A percentile compares a stretch with the other conserved stretches of the same genome.
phyloP scores from a whole-genome alignment of 37 sponge, comb jelly and placozoan genomes.

The Theonella swinhoei region DNA sequence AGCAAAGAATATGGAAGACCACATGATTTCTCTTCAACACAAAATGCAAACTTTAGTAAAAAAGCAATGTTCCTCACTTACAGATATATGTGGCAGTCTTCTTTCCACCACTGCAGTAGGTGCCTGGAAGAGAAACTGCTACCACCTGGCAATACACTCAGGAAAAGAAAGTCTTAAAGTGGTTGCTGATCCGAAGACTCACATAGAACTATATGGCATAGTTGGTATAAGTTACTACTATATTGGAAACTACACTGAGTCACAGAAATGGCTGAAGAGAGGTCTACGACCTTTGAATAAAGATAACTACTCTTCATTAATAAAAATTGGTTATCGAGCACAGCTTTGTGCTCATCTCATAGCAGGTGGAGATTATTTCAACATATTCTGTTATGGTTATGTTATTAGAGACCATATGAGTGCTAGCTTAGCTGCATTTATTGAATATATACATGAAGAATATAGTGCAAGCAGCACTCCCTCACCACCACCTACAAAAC shows the following conservation, averaged over 20 bases:
- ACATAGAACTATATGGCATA: neutral
- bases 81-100: neutral
- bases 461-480: neutral
- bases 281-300: neutral
- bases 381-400: no score
- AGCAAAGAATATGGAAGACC: neutral
- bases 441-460: neutral
- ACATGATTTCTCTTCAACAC: neutral
- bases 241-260: neutral
- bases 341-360: neutral
- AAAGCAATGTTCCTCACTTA: neutral
- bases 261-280: neutral
- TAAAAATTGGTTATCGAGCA: neutral
- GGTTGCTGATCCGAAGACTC: neutral
- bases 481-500: no score
- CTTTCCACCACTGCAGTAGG: neutral
- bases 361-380: neutral
- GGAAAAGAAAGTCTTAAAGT: neutral
- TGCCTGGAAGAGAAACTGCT: neutral
- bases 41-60: neutral
- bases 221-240: neutral
- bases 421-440: no score
- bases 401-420: neutral
- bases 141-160: neutral
- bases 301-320: neutral